Evolutionary conservation across 2,888 invertebrate genomes (phyloP).

Genomic region (Catocala sponsa): DNA sequence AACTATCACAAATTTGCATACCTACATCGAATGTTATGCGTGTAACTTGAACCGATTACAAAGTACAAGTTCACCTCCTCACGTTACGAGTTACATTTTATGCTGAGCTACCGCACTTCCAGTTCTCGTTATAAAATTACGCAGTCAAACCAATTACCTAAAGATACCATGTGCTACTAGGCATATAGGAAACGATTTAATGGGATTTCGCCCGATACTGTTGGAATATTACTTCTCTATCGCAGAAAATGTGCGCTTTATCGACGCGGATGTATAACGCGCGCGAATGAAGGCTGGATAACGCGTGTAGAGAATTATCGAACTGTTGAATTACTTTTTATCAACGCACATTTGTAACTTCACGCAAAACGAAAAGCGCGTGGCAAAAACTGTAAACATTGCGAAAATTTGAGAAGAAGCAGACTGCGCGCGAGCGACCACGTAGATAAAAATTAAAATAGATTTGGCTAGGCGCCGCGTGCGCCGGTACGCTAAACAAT

Average conservation of each 20-base stretch:
- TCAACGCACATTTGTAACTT: conserved; percentile 32
- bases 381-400: conserved; percentile 70
- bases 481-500: conserved; percentile 74
- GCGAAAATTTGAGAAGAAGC: conserved; percentile 74
- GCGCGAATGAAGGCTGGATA: conserved; percentile 14
- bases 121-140: conserved; percentile 38
- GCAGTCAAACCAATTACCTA: conserved; percentile 38
- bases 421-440: conserved; percentile 69
- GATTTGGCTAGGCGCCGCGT: conserved; percentile 84
- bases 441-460: conserved; percentile 84
- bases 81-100: conserved; percentile 23
- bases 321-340: conserved; percentile 14
- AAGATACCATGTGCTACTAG: conserved; percentile 34
- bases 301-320: conserved; percentile 19
- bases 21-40: conserved; percentile 11
- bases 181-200: conserved; percentile 35
- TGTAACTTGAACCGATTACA: conserved; percentile 31
- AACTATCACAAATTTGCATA: conserved; percentile 52
- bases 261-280: conserved; percentile 29
- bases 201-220: conserved; percentile 29
- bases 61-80: conserved; percentile 17
- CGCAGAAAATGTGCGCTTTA: conserved; percentile 25
- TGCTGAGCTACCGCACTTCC: conserved; percentile 40
- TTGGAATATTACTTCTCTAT: conserved; percentile 27
- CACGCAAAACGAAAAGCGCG: conserved; percentile 32